phyloP scores from a whole-genome alignment of 2,888 invertebrate genomes.

The Cactoblastis cactorum region DNA sequence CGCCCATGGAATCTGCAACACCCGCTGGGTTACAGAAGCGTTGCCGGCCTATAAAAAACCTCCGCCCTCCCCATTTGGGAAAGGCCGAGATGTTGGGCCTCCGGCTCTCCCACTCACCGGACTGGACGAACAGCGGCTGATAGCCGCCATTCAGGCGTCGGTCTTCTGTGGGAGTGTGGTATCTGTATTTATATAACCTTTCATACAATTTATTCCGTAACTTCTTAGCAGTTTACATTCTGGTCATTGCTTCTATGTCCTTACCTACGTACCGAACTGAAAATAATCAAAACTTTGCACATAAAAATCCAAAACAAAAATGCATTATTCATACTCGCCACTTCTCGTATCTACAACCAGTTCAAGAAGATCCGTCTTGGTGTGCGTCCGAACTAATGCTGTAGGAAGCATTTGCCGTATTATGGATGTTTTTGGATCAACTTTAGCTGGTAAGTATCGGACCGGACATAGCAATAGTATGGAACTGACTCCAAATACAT shows the following conservation, averaged over 20 bases:
- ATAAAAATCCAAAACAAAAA: slow-evolving; percentile 80
- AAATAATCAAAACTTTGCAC: slow-evolving; percentile 79
- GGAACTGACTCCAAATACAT: slow-evolving; percentile 75
- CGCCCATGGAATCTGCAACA: too few species aligned
- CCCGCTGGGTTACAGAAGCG: too few species aligned
- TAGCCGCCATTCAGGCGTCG: too few species aligned
- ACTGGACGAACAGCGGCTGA: too few species aligned
- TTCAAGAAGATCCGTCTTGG: slow-evolving; percentile 38
- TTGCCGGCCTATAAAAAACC: too few species aligned
- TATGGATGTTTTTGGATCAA: slow-evolving; percentile 44
- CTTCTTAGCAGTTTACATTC: neutral
- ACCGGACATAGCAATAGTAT: slow-evolving; percentile 69
- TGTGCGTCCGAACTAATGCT: slow-evolving; percentile 34
- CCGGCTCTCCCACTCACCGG: too few species aligned
- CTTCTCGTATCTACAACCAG: slow-evolving; percentile 55
- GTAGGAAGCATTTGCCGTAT: slow-evolving; percentile 31
- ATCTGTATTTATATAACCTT: too few species aligned
- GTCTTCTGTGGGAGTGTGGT: too few species aligned
- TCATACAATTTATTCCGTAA: neutral
- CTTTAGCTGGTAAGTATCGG: slow-evolving; percentile 46
- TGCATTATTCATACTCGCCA: slow-evolving; percentile 77
- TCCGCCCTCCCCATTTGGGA: too few species aligned
- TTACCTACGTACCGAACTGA: slow-evolving; percentile 63
- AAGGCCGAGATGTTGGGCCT: too few species aligned
- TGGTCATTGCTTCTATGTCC: neutral